Percentiles rank a stretch among this genome's conserved stretches.
Conservation (phyloP, 1,140 invertebrate genomes). For the Drosophila elegans region DNA sequence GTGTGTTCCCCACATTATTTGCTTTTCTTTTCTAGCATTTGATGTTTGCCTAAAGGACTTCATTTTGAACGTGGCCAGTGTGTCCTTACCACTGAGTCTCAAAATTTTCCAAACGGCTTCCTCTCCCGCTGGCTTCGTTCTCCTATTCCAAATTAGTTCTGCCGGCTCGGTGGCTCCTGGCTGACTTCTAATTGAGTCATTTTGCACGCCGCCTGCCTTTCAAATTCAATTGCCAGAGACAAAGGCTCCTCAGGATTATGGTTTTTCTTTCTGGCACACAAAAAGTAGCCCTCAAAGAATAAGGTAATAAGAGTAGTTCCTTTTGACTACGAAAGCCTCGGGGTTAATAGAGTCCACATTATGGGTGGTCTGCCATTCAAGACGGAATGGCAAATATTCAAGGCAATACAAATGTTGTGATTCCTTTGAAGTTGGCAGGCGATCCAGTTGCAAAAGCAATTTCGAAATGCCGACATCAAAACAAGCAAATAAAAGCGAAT, state of each 20-base stretch:
- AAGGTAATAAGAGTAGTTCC: slow-evolving; percentile 4
- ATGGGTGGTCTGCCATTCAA: slow-evolving; percentile 23
- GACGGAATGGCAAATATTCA: slow-evolving; percentile 11
- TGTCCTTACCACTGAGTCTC: slow-evolving; percentile 15
- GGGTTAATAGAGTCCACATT: slow-evolving; percentile 33
- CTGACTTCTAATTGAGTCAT: slow-evolving; percentile 70
- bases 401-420: slow-evolving; percentile 31
- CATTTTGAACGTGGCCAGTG: slow-evolving; percentile 58
- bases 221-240: slow-evolving; percentile 59
- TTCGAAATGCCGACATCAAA: slow-evolving; percentile 11
- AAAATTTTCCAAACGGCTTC: slow-evolving; percentile 40
- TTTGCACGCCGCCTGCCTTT: slow-evolving; percentile 71
- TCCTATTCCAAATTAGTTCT: slow-evolving; percentile 60
- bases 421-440: slow-evolving; percentile 31
- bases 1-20: slow-evolving; percentile 44
- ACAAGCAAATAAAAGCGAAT: slow-evolving; percentile 36
- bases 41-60: slow-evolving; percentile 69
- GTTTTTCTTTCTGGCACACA: neutral
- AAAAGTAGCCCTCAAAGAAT: slow-evolving; percentile 16
- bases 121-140: slow-evolving; percentile 50
- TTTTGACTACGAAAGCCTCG: neutral
- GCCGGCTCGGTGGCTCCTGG: slow-evolving; percentile 48
- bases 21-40: slow-evolving; percentile 32
- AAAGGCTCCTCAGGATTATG: slow-evolving; percentile 38
- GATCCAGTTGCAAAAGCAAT: slow-evolving; percentile 31